Evolutionary conservation across 2,888 invertebrate species (phyloP).

Genomic region (Agrilus cyanescens): DNA sequence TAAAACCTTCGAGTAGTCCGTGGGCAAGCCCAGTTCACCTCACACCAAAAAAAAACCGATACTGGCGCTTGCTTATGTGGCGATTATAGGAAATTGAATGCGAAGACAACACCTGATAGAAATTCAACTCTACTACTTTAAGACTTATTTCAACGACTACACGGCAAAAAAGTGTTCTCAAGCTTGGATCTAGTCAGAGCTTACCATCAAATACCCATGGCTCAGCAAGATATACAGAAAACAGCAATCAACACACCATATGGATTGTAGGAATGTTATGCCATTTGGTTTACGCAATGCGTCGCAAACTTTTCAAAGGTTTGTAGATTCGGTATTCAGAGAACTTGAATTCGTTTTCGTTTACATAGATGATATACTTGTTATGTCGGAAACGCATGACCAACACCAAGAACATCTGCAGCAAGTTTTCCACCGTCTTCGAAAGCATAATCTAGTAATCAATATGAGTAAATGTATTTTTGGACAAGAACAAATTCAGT

Average conservation of each 20-base stretch:
- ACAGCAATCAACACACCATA: conserved; percentile 29
- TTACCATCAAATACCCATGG: conserved; percentile 28
- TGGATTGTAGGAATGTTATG: conserved; percentile 27
- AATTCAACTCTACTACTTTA: too few relatives aligned
- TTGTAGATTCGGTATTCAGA: conserved; percentile 22
- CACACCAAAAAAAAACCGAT: too few relatives aligned
- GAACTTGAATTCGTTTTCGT: conserved; percentile 17
- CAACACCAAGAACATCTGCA: conserved; percentile 15
- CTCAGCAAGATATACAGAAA: conserved; percentile 24
- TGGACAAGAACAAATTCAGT: not conserved
- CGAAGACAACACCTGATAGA: too few relatives aligned
- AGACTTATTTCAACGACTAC: too few relatives aligned
- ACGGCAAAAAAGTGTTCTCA: too few relatives aligned
- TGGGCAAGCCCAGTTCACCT: too few relatives aligned
- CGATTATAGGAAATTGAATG: too few relatives aligned
- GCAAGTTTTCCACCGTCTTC: conserved; percentile 15
- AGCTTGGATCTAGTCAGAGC: too few relatives aligned
- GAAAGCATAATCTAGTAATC: conserved; percentile 14
- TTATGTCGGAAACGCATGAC: conserved; percentile 13
- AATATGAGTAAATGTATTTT: conserved; percentile 15
- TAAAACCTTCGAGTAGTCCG: too few relatives aligned
- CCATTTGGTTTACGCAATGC: conserved; percentile 27
- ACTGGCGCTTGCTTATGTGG: too few relatives aligned
- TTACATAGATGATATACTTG: conserved; percentile 23
- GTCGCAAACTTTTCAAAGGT: conserved; percentile 27